Evolutionary conservation across 2,113 vertebrate genomes (phyloP).

Genomic region (Natator depressus): DNA sequence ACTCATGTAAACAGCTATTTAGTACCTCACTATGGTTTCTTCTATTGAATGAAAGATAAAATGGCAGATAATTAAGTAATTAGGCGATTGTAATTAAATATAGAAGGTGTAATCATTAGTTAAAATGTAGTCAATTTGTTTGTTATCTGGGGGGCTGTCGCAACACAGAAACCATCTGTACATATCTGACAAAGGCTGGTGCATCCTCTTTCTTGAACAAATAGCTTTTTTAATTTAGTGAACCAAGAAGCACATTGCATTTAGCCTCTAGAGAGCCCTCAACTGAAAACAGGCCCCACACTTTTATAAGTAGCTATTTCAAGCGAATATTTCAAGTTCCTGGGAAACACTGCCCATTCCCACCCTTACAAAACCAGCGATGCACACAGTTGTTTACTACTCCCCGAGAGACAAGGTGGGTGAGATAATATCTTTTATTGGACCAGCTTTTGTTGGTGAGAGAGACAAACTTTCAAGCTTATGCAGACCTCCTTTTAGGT

Average conservation of each 20-base stretch:
- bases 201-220: background rate
- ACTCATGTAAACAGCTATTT: background rate
- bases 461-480: background rate
- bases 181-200: background rate
- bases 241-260: background rate
- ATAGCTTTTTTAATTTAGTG: background rate
- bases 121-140: background rate
- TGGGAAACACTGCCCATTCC: background rate
- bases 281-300: background rate
- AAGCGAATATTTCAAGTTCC: background rate
- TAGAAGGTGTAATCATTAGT: background rate
- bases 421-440: background rate
- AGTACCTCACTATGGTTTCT: fast-evolving
- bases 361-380: background rate
- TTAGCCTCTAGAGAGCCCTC: background rate
- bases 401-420: background rate
- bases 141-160: background rate
- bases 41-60: background rate
- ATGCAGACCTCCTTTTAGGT: background rate
- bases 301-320: background rate
- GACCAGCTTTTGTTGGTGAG: background rate
- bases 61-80: background rate
- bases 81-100: fast-evolving
- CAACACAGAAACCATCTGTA: background rate
- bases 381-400: background rate